Evolutionary conservation across 2,888 invertebrate species (phyloP).

Genomic region (Deilephila porcellus): DNA sequence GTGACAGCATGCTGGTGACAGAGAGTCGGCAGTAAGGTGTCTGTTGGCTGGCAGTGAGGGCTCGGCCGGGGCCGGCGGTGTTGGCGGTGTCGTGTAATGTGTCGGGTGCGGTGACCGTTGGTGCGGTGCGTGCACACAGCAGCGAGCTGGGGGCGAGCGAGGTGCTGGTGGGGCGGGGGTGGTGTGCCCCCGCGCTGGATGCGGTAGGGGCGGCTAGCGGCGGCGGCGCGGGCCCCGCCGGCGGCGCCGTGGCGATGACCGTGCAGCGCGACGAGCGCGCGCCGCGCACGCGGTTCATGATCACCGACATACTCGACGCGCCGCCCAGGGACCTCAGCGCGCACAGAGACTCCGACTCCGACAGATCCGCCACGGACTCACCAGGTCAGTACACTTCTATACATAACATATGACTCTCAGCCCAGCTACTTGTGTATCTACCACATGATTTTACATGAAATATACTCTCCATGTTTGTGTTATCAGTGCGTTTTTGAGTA

Average conservation of each 20-base stretch:
- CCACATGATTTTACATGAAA: too few relatives aligned
- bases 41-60: background rate
- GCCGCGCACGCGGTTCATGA: constrained; percentile 93
- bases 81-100: constrained; percentile 31
- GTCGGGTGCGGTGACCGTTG: constrained; percentile 34
- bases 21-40: background rate
- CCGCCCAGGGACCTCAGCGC: constrained; percentile 85
- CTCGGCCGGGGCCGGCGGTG: background rate
- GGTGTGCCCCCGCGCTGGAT: constrained; percentile 69
- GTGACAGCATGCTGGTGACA: constrained; percentile 29
- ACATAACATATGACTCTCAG: background rate
- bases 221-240: constrained; percentile 71
- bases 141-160: constrained; percentile 69
- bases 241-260: constrained; percentile 85
- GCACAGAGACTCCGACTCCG: constrained; percentile 83
- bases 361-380: constrained; percentile 85
- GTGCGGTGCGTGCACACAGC: constrained; percentile 37
- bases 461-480: background rate
- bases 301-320: constrained; percentile 92
- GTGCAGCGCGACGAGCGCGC: constrained; percentile 89
- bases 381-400: constrained; percentile 64
- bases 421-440: too few relatives aligned
- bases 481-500: background rate
- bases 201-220: constrained; percentile 69
- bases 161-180: constrained; percentile 64